Base-by-base conservation (phyloP, 2,113 vertebrate species). In the Coturnix japonica region DNA sequence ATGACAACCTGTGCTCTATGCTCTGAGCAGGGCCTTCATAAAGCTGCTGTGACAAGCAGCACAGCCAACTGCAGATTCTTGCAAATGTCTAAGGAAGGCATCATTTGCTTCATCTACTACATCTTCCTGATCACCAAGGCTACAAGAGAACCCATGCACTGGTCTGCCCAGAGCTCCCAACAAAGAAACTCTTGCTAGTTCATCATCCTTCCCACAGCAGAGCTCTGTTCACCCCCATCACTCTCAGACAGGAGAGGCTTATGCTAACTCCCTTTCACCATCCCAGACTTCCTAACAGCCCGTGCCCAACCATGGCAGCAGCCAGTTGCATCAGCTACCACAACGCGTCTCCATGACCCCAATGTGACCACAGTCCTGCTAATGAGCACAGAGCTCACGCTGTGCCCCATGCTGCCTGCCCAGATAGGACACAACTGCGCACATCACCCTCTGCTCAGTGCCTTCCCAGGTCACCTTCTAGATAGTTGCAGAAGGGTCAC, bases 291-390 rank as follows among this genome's bases (percentile, higher is more conserved):
- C 57, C 37, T 49, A 67, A 20, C 9, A 66, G 10, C 43, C 31
- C 41, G 21, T 13, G 11, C 53, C 56, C 37, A 74, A 13, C 9
- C n/a, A 13, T 2, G 11, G 46, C 14, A 70, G 15, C 14, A 53
- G 51, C 28, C 51, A 28, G 15, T 30, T 54, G 51, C 13, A 25
- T 28, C 15, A 54, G 65, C 15, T 30, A 25, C 20, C 39, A 11
- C 19, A 69, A 35, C n/a, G 47, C 22, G 14, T 39, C 31, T 21
- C 37, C 13, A 1, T 18, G 18, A 49, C 13, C 13, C 13, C 37
- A 57, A 7, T 0, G 3, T 61, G 26, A 77, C 4, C 2, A 4
- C 12, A 67, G 57, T 7, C 31, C 23, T 37, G 13, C 44, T 35
- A 57, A 17, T 0, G 23, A 5, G 30, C 0, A 4, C 6, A 35